These are phyloP conservation scores for Cairina moschata DNA, from an alignment of 2,113 vertebrate species.

Conservation along the genomic window DNA sequence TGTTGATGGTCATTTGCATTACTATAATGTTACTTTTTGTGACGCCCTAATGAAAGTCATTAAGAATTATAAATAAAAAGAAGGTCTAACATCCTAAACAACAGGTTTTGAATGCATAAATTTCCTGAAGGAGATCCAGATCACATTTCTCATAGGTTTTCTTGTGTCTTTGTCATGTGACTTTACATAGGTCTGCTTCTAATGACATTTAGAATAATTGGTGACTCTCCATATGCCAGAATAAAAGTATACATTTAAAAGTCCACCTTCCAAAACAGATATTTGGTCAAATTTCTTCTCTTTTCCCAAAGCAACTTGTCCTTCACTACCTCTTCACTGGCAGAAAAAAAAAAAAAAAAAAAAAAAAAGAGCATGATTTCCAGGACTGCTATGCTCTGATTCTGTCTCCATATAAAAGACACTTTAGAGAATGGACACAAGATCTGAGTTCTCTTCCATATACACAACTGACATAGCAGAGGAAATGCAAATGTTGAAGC, in stretches of 20 bases:
- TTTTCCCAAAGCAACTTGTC: neutral
- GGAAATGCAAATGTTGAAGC: neutral
- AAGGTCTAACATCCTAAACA: neutral
- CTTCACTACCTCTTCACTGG: neutral
- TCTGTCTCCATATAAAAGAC: neutral
- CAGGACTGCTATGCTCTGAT: neutral
- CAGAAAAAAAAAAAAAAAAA: neutral
- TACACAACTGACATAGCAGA: neutral
- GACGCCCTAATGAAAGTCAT: neutral
- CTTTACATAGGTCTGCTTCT: neutral
- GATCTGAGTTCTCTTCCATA: neutral
- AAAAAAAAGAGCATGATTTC: neutral
- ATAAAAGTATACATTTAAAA: neutral
- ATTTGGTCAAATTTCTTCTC: neutral
- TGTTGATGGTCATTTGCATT: slow-evolving; percentile 13
- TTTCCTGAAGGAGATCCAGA: neutral
- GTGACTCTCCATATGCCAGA: neutral
- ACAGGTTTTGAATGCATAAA: neutral
- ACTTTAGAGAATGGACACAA: neutral
- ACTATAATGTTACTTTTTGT: neutral
- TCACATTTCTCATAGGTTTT: neutral
- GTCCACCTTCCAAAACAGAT: neutral
- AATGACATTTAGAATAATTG: neutral
- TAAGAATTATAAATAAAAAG: neutral
- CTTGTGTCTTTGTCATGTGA: neutral